Evolutionary conservation across 1,140 invertebrate species (phyloP), one percentile per base, ranked within the genome.

Genomic region (Ostrea edulis): DNA sequence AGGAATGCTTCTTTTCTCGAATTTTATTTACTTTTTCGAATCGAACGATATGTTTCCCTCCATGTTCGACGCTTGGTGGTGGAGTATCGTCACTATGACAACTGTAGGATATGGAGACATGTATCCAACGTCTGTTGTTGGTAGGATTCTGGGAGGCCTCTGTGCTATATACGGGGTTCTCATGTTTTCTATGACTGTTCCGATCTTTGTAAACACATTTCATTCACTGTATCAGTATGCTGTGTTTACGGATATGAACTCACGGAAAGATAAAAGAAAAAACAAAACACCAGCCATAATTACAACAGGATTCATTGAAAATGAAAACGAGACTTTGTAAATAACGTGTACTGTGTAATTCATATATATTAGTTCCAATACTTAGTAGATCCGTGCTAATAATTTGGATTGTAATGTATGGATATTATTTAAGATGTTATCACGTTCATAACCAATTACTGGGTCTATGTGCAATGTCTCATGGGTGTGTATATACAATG

Each of bases 91-190:
- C 8, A 91, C 89, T 17, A 71, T 91, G 84, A 89, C 88, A 25
- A 90, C 90, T 5, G 89, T 90, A 8, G 89, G 89, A 25, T 90
- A 90, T 51, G 89, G 89, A 2, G 89, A 89, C 44, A 55, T 85
- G 53, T 58, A 71, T 62, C 89, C 92, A 58, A 89, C 81, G 71
- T 92, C 94, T 14, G 92, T 92, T 84, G 91, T 86, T 4, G 94
- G 94, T 89, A 95, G 92, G 83, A 88, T 95, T 25, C 92, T 93
- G 20, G 95, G 91, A 22, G 98, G 98, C 91, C 96, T 99, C 91
- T 99, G 98, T 95, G 98, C 98, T 93, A 99, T 99, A 95, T 98
- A 98, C 94, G 98, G 98, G 95, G 98, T 99, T 91, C 96, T 99
- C 95, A 99, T 98, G 94, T 99, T 99, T 95, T 98, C 98, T 87